Percentiles rank a stretch among this genome's conserved stretches.
phyloP scores from a whole-genome alignment of 2,888 invertebrate genomes.

The Dryocosmus kuriphilus region DNA sequence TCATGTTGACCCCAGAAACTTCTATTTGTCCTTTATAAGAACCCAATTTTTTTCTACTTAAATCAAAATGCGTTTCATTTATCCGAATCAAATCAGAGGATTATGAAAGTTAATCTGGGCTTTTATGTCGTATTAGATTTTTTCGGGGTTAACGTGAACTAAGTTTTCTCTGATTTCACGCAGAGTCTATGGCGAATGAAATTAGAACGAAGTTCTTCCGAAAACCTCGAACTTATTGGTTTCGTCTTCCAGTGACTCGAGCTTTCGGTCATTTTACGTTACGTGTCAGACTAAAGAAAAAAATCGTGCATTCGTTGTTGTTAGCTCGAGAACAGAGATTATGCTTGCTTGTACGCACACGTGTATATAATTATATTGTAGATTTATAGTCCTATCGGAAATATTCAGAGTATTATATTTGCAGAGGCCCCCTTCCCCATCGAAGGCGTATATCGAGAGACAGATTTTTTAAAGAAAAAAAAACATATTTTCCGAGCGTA shows the following conservation, averaged over 20 bases:
- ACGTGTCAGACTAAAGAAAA: conserved; percentile 1
- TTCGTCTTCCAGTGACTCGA: conserved; percentile 6
- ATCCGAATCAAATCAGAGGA: not conserved
- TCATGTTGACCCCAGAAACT: not conserved
- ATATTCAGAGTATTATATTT: conserved; percentile 31
- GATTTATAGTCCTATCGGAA: conserved; percentile 28
- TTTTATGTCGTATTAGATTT: too few relatives aligned
- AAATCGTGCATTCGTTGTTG: conserved; percentile 18
- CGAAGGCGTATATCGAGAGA: not conserved
- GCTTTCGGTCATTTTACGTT: not conserved
- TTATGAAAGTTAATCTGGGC: not conserved
- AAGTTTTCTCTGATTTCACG: not conserved
- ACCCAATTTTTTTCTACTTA: not conserved
- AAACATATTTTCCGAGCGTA: conserved; percentile 7
- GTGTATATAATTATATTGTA: conserved; percentile 39
- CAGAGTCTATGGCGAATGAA: not conserved
- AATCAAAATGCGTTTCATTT: not conserved
- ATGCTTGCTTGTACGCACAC: conserved; percentile 28
- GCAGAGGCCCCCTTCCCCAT: not conserved
- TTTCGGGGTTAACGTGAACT: too few relatives aligned
- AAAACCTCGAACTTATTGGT: conserved; percentile 10
- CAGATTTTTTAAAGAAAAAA: conserved; percentile 4
- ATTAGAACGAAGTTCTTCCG: not conserved
- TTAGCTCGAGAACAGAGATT: not conserved
- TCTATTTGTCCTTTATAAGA: not conserved